Evolutionary conservation across 2,888 invertebrate genomes (phyloP), one percentile per base, ranked within the genome.

Genomic region (Chaitophorus viminalis): DNA sequence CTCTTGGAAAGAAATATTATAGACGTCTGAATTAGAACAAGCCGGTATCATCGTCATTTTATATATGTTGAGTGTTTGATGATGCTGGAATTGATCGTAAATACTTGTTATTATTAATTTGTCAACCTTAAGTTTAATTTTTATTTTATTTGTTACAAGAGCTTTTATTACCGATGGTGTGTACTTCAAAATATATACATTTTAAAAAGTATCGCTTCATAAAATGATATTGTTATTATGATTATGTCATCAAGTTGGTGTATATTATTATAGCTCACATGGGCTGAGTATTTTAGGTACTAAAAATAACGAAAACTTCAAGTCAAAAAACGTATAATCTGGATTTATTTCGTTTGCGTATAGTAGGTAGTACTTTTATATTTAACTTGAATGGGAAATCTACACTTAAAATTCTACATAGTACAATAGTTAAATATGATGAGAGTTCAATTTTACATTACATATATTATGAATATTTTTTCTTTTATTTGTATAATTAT

Each of bases 111-210:
- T 70, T 52, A 70, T 70, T 70, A 14, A 31, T 70, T 39, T 65
- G 18, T 79, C 36, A 3, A 6, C 31, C 29, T 31, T 46, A 46
- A 31, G 25, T 6, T 31, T 31, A 33, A 70, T 17, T 70, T 8
- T 36, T 39, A 36, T 74, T 74, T 74, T 74, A 39, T 36, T 36
- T 39, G 25, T 70, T 70, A 82, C 31, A 33, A 52, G 46, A 52
- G 70, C 25, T 52, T 70, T 70, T 25, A 25, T 70, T 46, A 52
- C 11, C 65, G 6, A 31, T 17, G 25, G 18, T 1, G 25, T 52
- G n/a, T 70, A 82, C 82, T 82, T 82, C 79, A 79, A 39, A 65
- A 78, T 68, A 79, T 29, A n/a, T 39, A n/a, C 14, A 46, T 14
- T n/a, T n/a, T n/a, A n/a, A n/a, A n/a, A 14, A 46, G 46, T 46